A percentile compares a stretch with the other conserved stretches of the same genome.
Conservation (phyloP, 2,113 vertebrate genomes). For the Gnathonemus longibarbis region DNA sequence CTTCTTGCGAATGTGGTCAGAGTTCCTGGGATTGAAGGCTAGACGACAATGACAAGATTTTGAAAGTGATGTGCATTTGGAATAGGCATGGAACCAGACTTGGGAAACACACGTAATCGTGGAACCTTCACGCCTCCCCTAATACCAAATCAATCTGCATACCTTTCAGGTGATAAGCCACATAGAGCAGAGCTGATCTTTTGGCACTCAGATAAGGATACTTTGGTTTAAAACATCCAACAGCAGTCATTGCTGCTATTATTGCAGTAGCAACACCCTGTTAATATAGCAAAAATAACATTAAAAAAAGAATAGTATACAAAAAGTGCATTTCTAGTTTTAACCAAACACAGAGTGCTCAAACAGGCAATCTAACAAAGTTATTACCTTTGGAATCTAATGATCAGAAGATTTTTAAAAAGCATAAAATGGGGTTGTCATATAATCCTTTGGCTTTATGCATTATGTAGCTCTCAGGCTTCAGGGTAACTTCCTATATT, state of each 20-base stretch:
- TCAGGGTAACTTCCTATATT: neutral
- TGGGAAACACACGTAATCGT: too few species aligned
- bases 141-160: slow-evolving; percentile 22
- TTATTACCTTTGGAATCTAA: neutral
- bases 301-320: slow-evolving; percentile 16
- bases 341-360: neutral
- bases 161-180: slow-evolving; percentile 92
- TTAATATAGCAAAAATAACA: neutral
- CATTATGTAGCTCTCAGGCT: neutral
- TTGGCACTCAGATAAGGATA: slow-evolving; percentile 77
- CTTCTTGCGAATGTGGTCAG: slow-evolving; percentile 55
- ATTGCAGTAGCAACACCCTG: slow-evolving; percentile 76
- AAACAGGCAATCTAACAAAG: neutral
- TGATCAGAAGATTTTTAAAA: neutral
- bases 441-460: neutral
- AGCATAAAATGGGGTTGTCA: neutral
- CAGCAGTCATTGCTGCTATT: slow-evolving; percentile 85
- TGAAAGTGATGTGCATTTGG: too few species aligned
- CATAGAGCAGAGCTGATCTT: slow-evolving; percentile 74
- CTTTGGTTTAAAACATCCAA: slow-evolving; percentile 85
- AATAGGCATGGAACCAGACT: neutral
- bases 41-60: slow-evolving; percentile 12
- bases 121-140: neutral
- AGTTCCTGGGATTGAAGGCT: slow-evolving; percentile 76
- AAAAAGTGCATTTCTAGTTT: neutral